Evolutionary conservation across 2,113 vertebrate genomes (phyloP), one percentile per base, ranked within the genome.

Genomic region (Xenopus laevis): DNA sequence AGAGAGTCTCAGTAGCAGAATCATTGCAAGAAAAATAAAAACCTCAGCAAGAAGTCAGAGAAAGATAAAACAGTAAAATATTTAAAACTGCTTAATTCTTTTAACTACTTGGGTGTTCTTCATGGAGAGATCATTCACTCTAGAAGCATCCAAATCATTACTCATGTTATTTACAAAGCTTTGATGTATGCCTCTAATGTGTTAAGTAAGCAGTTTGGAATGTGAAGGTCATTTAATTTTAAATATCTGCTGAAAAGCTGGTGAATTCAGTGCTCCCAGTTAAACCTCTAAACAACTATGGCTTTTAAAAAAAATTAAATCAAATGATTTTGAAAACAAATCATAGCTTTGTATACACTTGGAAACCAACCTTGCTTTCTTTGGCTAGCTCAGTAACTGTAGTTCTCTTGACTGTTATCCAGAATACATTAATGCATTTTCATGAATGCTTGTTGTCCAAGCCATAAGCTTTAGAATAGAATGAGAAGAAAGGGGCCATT

Each of bases 21-120:
- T 83, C 80, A 81, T 81, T 81, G 84, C 81, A 84, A 92, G 77
- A 80, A 89, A 91, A 93, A 93, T 86, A 93, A 86, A 85, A 87
- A 81, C 81, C 91, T 78, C 92, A 91, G 91, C 89, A 80, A 88
- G 91, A 46, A 82, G 83, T 77, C 86, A 72, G 2, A 8, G 83
- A 80, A 91, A 90, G 87, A 83, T 89, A 92, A 64, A 92, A 91
- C 89, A 91, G 87, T 80, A 83, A 90, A 86, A 87, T 84, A 90
- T 90, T 91, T 88, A 90, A 92, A 86, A 83, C 87, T 77, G 79
- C 62, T 81, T 77, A 30, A 84, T 89, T 89, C 88, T 92, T 91
- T 92, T 86, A 89, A 92, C 91, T 86, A 86, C 89, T 89, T 92
- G 91, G 90, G 91, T 92, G 91, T 92, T 91, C 91, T 89, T 85